Evolutionary conservation across 1,140 invertebrate species (phyloP), one percentile per base, ranked within the genome.

Genomic region (Parapsyche elsis): DNA sequence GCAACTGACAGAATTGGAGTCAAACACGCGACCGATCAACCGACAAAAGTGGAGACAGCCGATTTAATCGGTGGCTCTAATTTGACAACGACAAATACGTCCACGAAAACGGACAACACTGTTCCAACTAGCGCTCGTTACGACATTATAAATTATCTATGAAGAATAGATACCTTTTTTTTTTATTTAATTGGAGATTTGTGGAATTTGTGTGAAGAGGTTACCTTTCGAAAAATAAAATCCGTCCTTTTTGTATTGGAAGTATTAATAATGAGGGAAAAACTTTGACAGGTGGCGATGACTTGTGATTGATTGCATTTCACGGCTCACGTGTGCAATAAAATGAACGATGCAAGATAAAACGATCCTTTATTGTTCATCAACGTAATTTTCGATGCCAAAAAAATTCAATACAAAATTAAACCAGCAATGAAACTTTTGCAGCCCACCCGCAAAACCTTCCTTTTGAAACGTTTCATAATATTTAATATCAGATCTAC

Each of bases 1-100:
- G 9, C 24, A 46, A n/a, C 45, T 14, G 71, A 23, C 21, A 16
- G 19, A 23, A 67, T 23, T 73, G 71, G 16, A 46, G 24, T n/a
- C n/a, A 73, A 73, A 73, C 71, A 73, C 38, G 45, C 71, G 71
- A 73, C 45, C 45, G 71, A 38, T 73, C 24, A 73, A 21, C 61
- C 19, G 61, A 67, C 19, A 67, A 67, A 73, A 73, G 16, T n/a
- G 38, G 4, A 16, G 71, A 45, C 38, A 73, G 24, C 30, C 44
- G 38, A 38, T 46, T 71, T 23, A 71, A 16, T 57, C 30, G 30
- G 30, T 38, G 30, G 30, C 30, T 16, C 49, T 14, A 53, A 53
- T 67, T 26, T 23, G 61, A 67, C 61, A 21, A 26, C 21, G 61
- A 67, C 61, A 23, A 67, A 67, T 38, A 38, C 49, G 12, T 14